Conservation (phyloP, 2,113 vertebrate species). For the Microcebus griseorufus region DNA sequence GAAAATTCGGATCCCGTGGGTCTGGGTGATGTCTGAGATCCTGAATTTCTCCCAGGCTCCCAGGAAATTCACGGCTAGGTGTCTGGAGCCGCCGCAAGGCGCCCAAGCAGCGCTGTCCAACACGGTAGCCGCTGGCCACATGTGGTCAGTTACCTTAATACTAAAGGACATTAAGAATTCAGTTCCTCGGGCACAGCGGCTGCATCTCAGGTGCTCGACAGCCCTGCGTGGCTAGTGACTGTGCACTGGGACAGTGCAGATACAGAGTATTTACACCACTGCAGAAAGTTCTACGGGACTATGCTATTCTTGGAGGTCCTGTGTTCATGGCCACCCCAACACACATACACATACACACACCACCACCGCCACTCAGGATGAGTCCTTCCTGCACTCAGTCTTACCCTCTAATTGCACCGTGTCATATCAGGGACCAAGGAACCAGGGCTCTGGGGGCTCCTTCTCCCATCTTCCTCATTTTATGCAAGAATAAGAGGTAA, state of each 20-base stretch:
- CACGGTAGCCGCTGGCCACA: rapidly evolving
- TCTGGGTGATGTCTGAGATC: neutral
- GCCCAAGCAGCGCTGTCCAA: rapidly evolving
- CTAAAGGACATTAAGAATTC: neutral
- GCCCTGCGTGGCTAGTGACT: neutral
- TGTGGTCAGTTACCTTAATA: neutral
- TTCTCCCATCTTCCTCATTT: neutral
- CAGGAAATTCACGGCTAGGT: rapidly evolving
- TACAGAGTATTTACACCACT: neutral
- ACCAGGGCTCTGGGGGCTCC: neutral
- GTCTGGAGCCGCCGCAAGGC: neutral
- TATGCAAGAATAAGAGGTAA: neutral
- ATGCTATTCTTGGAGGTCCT: neutral
- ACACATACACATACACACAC: neutral
- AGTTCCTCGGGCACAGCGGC: neutral
- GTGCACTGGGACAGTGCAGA: no score
- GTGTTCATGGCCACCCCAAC: rapidly evolving
- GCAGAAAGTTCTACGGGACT: rapidly evolving
- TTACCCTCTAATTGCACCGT: neutral
- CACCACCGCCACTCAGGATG: no score
- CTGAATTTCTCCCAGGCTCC: neutral
- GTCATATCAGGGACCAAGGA: neutral
- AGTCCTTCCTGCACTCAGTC: neutral
- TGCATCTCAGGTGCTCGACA: rapidly evolving
- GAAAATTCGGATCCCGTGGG: neutral